These are phyloP conservation scores for Acropora tenuis DNA, from an alignment of 64 coral and sea anemone species.

Conservation along the genomic window DNA sequence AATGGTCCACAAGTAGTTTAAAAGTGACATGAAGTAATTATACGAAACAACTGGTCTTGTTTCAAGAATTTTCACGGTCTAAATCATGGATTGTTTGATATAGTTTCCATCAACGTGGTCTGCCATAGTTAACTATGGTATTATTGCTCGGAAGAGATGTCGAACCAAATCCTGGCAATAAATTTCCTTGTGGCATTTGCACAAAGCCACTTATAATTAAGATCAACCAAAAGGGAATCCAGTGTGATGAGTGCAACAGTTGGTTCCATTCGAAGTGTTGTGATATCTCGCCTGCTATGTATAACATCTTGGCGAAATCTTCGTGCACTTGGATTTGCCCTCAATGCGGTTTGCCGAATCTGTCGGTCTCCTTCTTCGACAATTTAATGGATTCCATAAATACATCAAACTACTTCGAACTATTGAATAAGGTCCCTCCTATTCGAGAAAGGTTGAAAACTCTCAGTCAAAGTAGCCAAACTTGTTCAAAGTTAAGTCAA, in stretches of 20 bases:
- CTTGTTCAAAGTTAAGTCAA: background rate
- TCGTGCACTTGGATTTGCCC: slow-evolving; percentile 66
- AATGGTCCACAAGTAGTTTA: slow-evolving; percentile 23
- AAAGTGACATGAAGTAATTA: background rate
- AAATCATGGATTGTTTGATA: slow-evolving; percentile 26
- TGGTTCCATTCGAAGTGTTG: slow-evolving; percentile 57
- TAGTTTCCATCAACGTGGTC: slow-evolving; percentile 28
- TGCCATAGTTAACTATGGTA: slow-evolving; percentile 11
- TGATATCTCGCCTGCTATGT: slow-evolving; percentile 61
- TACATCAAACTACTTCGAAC: slow-evolving; percentile 12
- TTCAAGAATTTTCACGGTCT: slow-evolving; percentile 1
- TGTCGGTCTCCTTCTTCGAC: background rate
- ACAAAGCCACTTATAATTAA: slow-evolving; percentile 42
- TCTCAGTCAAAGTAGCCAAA: too few species aligned
- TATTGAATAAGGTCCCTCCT: too few species aligned
- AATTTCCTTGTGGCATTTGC: slow-evolving; percentile 59
- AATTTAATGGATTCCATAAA: slow-evolving; percentile 43
- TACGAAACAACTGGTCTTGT: background rate
- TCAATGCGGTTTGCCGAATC: background rate
- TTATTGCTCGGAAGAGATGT: slow-evolving; percentile 59
- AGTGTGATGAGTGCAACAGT: slow-evolving; percentile 49
- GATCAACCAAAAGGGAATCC: slow-evolving; percentile 56
- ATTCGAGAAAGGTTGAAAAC: too few species aligned
- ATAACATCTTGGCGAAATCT: slow-evolving; percentile 33
- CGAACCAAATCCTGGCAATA: slow-evolving; percentile 60